Conservation (phyloP, 2,797 vertebrate genomes). For the Spinus olivaceus region DNA sequence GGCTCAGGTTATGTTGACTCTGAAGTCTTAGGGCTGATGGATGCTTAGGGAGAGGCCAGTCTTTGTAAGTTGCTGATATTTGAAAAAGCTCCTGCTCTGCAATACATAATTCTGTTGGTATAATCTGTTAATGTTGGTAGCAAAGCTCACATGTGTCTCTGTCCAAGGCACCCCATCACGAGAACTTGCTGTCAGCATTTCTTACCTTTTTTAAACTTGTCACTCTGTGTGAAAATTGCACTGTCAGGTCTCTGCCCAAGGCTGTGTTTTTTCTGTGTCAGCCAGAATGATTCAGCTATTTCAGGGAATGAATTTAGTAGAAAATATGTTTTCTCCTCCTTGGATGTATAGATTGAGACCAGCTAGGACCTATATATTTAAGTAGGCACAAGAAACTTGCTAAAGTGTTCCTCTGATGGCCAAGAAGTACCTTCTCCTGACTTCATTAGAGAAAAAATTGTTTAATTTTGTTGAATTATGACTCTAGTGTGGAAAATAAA, state of each 20-base stretch:
- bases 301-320: neutral
- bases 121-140: neutral
- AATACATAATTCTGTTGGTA: neutral
- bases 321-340: neutral
- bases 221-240: neutral
- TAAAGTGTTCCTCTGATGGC: neutral
- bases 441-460: neutral
- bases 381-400: neutral
- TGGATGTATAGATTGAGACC: neutral
- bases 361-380: neutral
- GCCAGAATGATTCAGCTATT: slow-evolving; percentile 4
- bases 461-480: neutral
- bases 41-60: neutral
- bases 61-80: neutral
- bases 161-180: neutral
- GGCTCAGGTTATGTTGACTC: neutral
- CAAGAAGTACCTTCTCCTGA: neutral
- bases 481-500: neutral
- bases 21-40: neutral
- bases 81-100: neutral
- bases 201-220: neutral
- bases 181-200: neutral
- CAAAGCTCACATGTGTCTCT: neutral
- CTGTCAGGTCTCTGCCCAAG: neutral
- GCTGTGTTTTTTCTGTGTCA: neutral